Percentiles rank a stretch among this genome's conserved stretches.
Evolutionary conservation across 2,888 invertebrate species (phyloP).

Genomic region (Eupithecia abbreviata): DNA sequence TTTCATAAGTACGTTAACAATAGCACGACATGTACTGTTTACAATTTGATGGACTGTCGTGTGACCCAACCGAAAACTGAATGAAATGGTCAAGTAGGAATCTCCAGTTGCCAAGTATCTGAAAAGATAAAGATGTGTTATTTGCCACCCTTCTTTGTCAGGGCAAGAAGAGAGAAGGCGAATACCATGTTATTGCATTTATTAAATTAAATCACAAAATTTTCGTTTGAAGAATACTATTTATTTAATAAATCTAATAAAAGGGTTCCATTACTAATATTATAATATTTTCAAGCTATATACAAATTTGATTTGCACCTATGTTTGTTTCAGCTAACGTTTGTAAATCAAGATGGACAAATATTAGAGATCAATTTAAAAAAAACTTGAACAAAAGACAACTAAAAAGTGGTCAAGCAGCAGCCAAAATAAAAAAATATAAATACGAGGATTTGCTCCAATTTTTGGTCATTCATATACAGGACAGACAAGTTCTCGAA

Average conservation of each 20-base stretch:
- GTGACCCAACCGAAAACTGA: constrained; percentile 20
- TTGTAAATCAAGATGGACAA: constrained; percentile 19
- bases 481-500: constrained; percentile 20
- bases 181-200: constrained; percentile 14
- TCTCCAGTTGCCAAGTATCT: constrained; percentile 22
- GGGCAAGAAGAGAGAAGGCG: constrained; percentile 15
- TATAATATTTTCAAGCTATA: constrained; percentile 12
- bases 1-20: constrained; percentile 17
- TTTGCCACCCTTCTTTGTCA: constrained; percentile 9
- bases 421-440: constrained; percentile 20
- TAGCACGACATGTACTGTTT: constrained; percentile 18
- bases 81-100: constrained; percentile 19
- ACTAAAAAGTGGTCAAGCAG: constrained; percentile 20
- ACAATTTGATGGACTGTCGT: constrained; percentile 18
- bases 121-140: constrained; percentile 14
- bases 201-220: constrained; percentile 12
- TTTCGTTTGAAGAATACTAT: constrained; percentile 7
- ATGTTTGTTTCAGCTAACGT: constrained; percentile 18
- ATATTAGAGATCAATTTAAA: constrained; percentile 15
- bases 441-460: constrained; percentile 23
- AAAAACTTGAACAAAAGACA: constrained; percentile 18
- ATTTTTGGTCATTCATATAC: constrained; percentile 21
- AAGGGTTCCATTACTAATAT: constrained; percentile 6
- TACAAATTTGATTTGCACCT: constrained; percentile 16
- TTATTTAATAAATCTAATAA: constrained; percentile 13